phyloP scores from a whole-genome alignment of 2,888 invertebrate species.

The Sepiola atlantica region DNA sequence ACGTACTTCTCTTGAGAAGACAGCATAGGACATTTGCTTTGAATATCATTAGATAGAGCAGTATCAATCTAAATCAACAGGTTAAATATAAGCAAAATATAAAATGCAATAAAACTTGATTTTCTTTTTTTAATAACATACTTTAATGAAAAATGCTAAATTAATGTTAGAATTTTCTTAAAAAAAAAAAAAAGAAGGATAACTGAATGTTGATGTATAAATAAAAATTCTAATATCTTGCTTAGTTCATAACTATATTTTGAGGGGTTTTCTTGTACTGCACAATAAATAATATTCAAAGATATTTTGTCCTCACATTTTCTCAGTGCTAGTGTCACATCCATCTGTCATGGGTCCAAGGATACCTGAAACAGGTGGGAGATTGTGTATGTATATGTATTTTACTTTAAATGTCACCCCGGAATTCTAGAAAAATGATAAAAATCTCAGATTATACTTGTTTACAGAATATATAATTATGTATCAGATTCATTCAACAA shows the following conservation, averaged over 20 bases:
- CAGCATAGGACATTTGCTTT: conserved; percentile 32
- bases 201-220: not conserved
- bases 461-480: conserved; percentile 12
- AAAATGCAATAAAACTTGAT: not conserved
- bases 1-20: not conserved
- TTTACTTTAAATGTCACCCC: not conserved
- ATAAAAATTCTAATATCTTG: not conserved
- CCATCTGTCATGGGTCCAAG: conserved; percentile 10
- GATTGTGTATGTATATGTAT: conserved; percentile 32
- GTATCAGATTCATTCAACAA: not conserved
- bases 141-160: not conserved
- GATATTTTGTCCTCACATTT: not conserved
- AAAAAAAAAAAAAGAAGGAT: too few relatives aligned
- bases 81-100: not conserved
- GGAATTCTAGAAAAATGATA: conserved; percentile 3
- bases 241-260: not conserved
- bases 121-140: not conserved
- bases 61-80: not conserved
- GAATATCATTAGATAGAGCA: not conserved
- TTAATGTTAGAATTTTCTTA: not conserved
- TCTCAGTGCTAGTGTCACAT: not conserved
- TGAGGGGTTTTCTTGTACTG: not conserved
- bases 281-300: conserved; percentile 19
- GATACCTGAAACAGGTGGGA: conserved; percentile 20
- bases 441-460: conserved; percentile 32